Evolutionary conservation across 1,140 invertebrate genomes (phyloP).

Genomic region (Listronotus oregonensis): DNA sequence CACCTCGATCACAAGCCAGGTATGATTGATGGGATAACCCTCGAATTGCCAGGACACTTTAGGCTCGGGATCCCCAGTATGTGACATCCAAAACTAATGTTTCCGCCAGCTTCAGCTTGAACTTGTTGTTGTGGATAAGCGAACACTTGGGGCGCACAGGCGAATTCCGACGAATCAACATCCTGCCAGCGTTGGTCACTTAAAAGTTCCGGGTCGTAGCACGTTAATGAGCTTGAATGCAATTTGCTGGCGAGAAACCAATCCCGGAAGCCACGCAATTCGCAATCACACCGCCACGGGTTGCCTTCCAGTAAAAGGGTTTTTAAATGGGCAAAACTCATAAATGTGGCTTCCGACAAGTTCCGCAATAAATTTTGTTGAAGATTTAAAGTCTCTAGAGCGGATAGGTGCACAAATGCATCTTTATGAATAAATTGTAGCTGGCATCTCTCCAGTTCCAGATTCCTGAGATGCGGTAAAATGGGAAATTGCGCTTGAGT

Average conservation of each 20-base stretch:
- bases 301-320: constrained; percentile 82
- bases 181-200: constrained; percentile 69
- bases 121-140: constrained; percentile 53
- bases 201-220: constrained; percentile 65
- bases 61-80: constrained; percentile 82
- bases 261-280: constrained; percentile 76
- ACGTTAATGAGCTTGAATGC: constrained; percentile 68
- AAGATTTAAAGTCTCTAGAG: constrained; percentile 73
- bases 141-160: constrained; percentile 71
- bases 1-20: constrained; percentile 55
- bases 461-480: constrained; percentile 69
- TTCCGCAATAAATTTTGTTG: constrained; percentile 71
- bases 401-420: constrained; percentile 69
- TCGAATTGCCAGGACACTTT: constrained; percentile 83
- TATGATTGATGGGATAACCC: constrained; percentile 63
- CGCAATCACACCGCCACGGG: constrained; percentile 87
- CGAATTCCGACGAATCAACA: constrained; percentile 70
- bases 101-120: constrained; percentile 73
- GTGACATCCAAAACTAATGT: constrained; percentile 79
- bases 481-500: constrained; percentile 71
- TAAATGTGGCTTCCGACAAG: constrained; percentile 68
- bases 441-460: constrained; percentile 78
- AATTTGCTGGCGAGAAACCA: constrained; percentile 77
- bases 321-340: constrained; percentile 71
- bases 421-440: constrained; percentile 72